A percentile compares a stretch with the other conserved stretches of the same genome.
Conservation (phyloP, 2,888 invertebrate species). For the Tolmerus cingulatus region DNA sequence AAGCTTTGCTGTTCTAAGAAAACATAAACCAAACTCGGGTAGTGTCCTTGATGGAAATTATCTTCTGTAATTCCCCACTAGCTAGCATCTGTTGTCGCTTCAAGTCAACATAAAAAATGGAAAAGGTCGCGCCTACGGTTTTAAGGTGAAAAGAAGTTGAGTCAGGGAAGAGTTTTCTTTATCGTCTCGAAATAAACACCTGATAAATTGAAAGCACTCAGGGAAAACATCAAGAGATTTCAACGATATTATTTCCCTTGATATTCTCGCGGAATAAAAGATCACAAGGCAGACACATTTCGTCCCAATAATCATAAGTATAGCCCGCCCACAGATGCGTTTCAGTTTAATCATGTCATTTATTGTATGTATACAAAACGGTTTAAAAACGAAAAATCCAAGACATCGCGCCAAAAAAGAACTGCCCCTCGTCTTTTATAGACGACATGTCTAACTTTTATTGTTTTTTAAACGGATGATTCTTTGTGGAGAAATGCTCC, state of each 20-base stretch:
- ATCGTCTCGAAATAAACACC: background rate
- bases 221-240: background rate
- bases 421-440: background rate
- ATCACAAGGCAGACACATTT: background rate
- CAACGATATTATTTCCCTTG: background rate
- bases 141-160: background rate
- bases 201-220: background rate
- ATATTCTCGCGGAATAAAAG: background rate
- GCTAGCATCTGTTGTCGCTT: background rate
- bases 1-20: background rate
- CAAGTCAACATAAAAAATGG: background rate
- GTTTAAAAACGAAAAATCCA: background rate
- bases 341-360: background rate
- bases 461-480: background rate
- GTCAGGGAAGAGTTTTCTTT: background rate
- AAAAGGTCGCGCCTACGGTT: background rate
- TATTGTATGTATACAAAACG: background rate
- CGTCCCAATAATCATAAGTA: conserved; percentile 4
- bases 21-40: background rate
- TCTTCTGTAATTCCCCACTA: background rate
- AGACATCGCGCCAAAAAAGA: background rate
- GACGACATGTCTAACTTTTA: background rate
- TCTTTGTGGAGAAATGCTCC: background rate
- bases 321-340: background rate
- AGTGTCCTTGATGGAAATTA: background rate